Evolutionary conservation across 2,888 invertebrate genomes (phyloP), one percentile per base, ranked within the genome.

Genomic region (Leptinotarsa juncta): DNA sequence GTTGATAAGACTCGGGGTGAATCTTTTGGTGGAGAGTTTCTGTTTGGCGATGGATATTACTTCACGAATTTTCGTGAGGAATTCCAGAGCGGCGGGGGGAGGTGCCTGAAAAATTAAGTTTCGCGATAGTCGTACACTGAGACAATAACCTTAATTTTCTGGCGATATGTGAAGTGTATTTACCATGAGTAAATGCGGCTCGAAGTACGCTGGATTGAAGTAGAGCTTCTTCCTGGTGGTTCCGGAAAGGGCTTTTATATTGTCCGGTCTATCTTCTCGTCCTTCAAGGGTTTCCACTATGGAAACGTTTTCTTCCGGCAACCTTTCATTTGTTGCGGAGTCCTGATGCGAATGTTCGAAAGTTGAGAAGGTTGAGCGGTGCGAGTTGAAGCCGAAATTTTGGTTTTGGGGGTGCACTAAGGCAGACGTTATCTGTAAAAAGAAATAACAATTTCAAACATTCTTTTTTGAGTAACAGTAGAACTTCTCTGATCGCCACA

Each of bases 131-230:
- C 7, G 0, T 32, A 32, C 32, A 32, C 32, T 32, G 7, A 32
- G 32, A 32, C 32, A 32, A 7, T 32, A 7, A 32, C 32, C 32
- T 32, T 32, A 32, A 32, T 32, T 12, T 42, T 42, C 2, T 42
- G 10, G 7, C 42, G 4, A 51, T 16, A 2, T 51, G 20, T 57
- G 14, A 57, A 23, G 23, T 23, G 0, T 72, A 70, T 91, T 90
- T 89, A 96, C 96, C 89, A 94, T 90, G 86, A 97, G 90, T 66
- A 96, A 87, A 81, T 96, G 95, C 42, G 95, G 94, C 86, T 97
- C 97, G 84, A 97, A 96, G 86, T 96, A 97, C 10, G 96, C 96
- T 0, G 96, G 96, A 86, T 96, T 96, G 84, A 96, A 96, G 85
- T 96, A 96, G 3, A 96, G 89, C 84, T 96, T 96, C 79, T 94